Evolutionary conservation across 2,797 vertebrate species (phyloP).

Genomic region (Poecilia wingei): DNA sequence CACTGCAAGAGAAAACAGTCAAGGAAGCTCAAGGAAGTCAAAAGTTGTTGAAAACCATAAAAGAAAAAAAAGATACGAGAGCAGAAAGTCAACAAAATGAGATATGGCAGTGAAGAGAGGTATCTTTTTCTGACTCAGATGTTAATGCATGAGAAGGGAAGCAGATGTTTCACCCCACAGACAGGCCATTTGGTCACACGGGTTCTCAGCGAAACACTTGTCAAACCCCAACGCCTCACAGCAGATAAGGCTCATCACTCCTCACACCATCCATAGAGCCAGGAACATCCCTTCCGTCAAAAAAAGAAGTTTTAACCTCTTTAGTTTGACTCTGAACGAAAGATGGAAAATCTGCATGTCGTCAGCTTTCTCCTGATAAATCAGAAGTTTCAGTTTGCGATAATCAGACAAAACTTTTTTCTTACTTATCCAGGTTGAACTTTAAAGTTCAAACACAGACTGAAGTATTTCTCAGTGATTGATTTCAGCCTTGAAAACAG

Average conservation of each 20-base stretch:
- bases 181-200: conserved; percentile 52
- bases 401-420: conserved; percentile 23
- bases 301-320: conserved; percentile 26
- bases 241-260: conserved; percentile 58
- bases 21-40: conserved; percentile 35
- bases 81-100: conserved; percentile 47
- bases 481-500: conserved; percentile 25
- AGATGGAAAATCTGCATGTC: conserved; percentile 21
- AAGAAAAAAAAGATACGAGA: conserved; percentile 24
- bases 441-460: conserved; percentile 35
- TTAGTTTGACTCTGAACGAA: conserved; percentile 49
- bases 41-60: conserved; percentile 31
- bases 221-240: conserved; percentile 47
- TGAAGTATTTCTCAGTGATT: conserved; percentile 23
- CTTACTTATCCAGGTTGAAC: conserved; percentile 30
- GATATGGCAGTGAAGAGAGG: conserved; percentile 43
- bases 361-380: conserved; percentile 41
- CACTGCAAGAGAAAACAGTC: conserved; percentile 39
- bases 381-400: conserved; percentile 47
- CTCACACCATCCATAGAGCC: conserved; percentile 36
- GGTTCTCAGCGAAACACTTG: conserved; percentile 52
- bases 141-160: conserved; percentile 61
- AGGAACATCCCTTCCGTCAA: conserved; percentile 28
- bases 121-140: conserved; percentile 43
- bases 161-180: conserved; percentile 67